These are phyloP conservation scores for Pomacea canaliculata DNA, from an alignment of 2,888 invertebrate genomes.

Conservation along the genomic window DNA sequence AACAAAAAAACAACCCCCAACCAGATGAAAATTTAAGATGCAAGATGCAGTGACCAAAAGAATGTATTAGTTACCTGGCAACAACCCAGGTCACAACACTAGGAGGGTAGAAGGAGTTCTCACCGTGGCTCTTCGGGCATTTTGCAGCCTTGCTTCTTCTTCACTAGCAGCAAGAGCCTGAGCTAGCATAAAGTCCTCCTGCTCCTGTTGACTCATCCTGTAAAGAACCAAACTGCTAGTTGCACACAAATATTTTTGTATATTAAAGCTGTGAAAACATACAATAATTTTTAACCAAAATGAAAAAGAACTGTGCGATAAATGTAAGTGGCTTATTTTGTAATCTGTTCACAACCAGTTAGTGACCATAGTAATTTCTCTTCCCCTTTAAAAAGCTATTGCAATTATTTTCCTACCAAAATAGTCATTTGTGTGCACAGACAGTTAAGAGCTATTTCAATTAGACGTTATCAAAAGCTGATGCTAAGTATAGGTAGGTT, in stretches of 20 bases:
- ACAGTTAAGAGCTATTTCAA: too few species aligned
- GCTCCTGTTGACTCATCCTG: constrained; percentile 59
- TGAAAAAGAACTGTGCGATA: too few species aligned
- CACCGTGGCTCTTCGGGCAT: constrained; percentile 13
- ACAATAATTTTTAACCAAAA: too few species aligned
- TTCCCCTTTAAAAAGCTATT: too few species aligned
- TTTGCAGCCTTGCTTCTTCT: constrained; percentile 42
- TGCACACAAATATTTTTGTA: not conserved
- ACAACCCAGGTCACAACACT: not conserved
- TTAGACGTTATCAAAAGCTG: too few species aligned
- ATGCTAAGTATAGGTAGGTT: too few species aligned
- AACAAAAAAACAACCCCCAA: not conserved
- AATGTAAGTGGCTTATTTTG: too few species aligned
- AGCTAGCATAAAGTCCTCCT: constrained; percentile 63
- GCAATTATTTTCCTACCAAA: too few species aligned
- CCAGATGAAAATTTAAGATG: too few species aligned
- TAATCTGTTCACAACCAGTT: too few species aligned
- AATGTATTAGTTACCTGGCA: not conserved
- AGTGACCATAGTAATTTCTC: too few species aligned
- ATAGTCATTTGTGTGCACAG: too few species aligned
- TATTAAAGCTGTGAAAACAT: not conserved
- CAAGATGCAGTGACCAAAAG: not conserved
- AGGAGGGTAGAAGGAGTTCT: constrained; percentile 5
- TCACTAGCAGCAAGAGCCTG: constrained; percentile 64
- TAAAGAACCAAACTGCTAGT: constrained; percentile 17